Evolutionary conservation across 2,888 invertebrate species (phyloP), one percentile per base, ranked within the genome.

Genomic region (Crematogaster levior): DNA sequence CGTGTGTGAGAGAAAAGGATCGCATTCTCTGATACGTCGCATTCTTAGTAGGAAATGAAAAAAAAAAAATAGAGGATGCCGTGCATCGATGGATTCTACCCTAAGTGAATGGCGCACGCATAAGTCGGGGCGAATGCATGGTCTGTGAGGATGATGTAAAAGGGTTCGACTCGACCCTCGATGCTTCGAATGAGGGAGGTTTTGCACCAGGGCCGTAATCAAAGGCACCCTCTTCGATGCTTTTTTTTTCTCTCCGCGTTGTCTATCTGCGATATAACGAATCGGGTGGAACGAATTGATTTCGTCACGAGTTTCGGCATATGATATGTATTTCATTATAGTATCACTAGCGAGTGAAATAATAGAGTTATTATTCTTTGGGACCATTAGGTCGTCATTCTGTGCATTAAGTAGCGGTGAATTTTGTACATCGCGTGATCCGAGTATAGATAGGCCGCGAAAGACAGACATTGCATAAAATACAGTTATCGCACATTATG

Each of bases 81-180:
- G 77, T 65, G 81, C 75, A 66, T 77, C 81, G 46, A 34, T 77
- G 77, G 40, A 66, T 77, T 82, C 66, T 34, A 70, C 77, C 77
- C 77, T 70, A 70, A 79, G 82, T 81, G 68, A 68, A 72, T 84
- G 72, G 84, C 58, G 63, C 63, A 84, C 58, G 84, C 74, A 48
- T 65, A 34, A 30, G 66, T 66, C 58, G 72, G 81, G 82, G 58
- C 66, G 73, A 73, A 73, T 61, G 73, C 73, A 73, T 65, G 60
- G 43, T 60, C 53, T 43, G 72, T 53, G 73, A 84, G 81, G 61
- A 85, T 74, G 34, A 82, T 72, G 85, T 85, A 75, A 82, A 85
- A 85, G 85, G 85, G 85, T 84, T 85, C 81, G 65, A 66, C 48
- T 24, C 65, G 65, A 70, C 77, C 43, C 56, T 43, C 68, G 75